Base-by-base conservation (phyloP, 2,888 invertebrate genomes). In the Nemotelus nigrinus region DNA sequence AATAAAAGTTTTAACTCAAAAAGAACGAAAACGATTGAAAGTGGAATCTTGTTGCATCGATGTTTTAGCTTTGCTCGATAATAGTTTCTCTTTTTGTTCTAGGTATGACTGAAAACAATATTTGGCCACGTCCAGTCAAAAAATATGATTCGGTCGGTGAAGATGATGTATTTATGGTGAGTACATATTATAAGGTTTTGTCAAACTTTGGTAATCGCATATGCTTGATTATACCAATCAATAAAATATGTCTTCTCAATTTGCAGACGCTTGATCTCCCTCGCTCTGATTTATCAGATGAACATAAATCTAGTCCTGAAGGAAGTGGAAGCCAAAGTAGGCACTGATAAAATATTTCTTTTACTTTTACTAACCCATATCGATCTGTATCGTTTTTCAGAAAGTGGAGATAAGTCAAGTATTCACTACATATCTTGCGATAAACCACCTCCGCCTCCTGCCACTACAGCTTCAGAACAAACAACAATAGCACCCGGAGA, bases 131-230 rank as follows among this genome's bases (percentile, higher is more conserved):
- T 82, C 68, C 70, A 63, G 81, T 86, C 78, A 84, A 86, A 78
- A 87, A 87, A 86, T 87, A 91, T 88, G 91, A 91, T 87, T 90
- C 94, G 84, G 93, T 93, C 80, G 95, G 95, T 81, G 97, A 97
- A 86, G 96, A 97, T 85, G 96, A 97, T 86, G 96, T 97, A 83
- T 97, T 97, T 88, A 96, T 96, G 95, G 96, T 96, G 87, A 89
- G 89, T 86, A 25, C 25, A 25, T 25, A 25, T 25, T 25, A 25
- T 25, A 72, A 25, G 25, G 25, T 25, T 25, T 25, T 25, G 25
- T 25, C 25, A 25, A 25, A 25, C 25, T 25, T 25, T 25, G 25
- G 25, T 25, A 25, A 25, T 25, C 25, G 25, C 25, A 25, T 25
- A 25, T 25, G 25, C 25, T 25, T 25, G 25, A 25, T 25, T 25